Base-by-base conservation (phyloP, 1,140 invertebrate genomes). In the Drosophila micromelanica region DNA sequence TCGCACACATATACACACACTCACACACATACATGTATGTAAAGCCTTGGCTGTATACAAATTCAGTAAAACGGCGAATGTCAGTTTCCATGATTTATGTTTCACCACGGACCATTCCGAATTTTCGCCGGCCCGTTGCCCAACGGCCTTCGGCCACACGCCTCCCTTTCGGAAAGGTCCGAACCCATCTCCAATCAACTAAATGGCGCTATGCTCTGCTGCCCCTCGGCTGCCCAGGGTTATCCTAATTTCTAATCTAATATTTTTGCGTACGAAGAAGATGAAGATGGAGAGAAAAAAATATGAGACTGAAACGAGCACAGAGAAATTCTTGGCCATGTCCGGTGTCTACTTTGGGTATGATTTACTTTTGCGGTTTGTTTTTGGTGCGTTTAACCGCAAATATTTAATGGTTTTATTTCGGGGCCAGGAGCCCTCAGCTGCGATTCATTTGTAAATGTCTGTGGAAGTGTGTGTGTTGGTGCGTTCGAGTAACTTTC, bases 31-130 rank as follows among this genome's bases (percentile, higher is more conserved):
- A 46, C 35, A 56, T 51, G 52, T 38, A 38, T 12, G 17, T 15
- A 15, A 49, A 61, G 35, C 35, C 40, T 73, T 74, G 46, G 40
- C 57, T 23, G 60, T 70, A 82, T 82, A 82, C 75, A 86, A 76
- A 90, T 90, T 62, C 56, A 79, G 76, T 78, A 68, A 91, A 90
- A 90, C 90, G 87, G 80, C 74, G 77, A 89, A 89, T 86, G 90
- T 91, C 89, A 91, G 90, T 63, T 91, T 60, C 84, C 82, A 91
- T 91, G 90, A 91, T 91, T 91, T 90, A 91, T 91, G 89, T 73
- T 86, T 61, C 67, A 90, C 84, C 78, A 80, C 86, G 72, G 79
- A 84, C 70, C 81, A 84, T 90, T 90, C 78, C 69, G 74, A 86
- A 79, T 84, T 87, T 82, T 76, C 67, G 69, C 73, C 73, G 77